Conservation (phyloP, 2,888 invertebrate species). For the Luperina nickerlii region DNA sequence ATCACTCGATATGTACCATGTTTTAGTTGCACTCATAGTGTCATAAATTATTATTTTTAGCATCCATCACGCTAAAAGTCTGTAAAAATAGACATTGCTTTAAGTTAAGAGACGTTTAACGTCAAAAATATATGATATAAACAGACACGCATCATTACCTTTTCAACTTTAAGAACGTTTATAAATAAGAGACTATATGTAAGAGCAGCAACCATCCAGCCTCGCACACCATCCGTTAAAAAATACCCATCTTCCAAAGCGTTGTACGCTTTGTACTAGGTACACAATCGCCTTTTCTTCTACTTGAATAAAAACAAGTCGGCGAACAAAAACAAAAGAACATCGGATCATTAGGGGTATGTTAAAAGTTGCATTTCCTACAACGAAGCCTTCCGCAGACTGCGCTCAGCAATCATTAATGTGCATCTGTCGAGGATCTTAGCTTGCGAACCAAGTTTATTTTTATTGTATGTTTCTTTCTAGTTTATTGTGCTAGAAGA, state of each 20-base stretch:
- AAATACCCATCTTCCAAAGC: background rate
- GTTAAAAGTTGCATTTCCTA: constrained; percentile 60
- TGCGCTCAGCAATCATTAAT: constrained; percentile 57
- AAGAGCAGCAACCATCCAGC: background rate
- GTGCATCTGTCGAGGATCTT: constrained; percentile 41
- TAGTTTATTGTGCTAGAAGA: background rate
- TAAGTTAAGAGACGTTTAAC: background rate
- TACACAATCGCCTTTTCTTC: constrained; percentile 30
- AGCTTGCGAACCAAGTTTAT: constrained; percentile 26
- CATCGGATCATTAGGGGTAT: constrained; percentile 58
- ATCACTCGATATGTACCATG: background rate
- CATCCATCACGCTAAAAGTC: background rate
- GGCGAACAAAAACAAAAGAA: constrained; percentile 40
- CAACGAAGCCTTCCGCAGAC: constrained; percentile 28
- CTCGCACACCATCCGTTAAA: background rate
- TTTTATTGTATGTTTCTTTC: constrained; percentile 21
- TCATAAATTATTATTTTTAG: background rate
- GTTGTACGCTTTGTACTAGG: background rate
- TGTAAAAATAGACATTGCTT: background rate
- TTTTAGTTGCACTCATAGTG: background rate
- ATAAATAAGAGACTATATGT: background rate
- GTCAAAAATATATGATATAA: background rate
- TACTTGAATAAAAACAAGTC: constrained; percentile 39
- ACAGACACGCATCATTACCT: background rate
- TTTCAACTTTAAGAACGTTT: background rate